Evolutionary conservation across 1,140 invertebrate genomes (phyloP), one percentile per base, ranked within the genome.

Genomic region (Megalonaias nervosa): DNA sequence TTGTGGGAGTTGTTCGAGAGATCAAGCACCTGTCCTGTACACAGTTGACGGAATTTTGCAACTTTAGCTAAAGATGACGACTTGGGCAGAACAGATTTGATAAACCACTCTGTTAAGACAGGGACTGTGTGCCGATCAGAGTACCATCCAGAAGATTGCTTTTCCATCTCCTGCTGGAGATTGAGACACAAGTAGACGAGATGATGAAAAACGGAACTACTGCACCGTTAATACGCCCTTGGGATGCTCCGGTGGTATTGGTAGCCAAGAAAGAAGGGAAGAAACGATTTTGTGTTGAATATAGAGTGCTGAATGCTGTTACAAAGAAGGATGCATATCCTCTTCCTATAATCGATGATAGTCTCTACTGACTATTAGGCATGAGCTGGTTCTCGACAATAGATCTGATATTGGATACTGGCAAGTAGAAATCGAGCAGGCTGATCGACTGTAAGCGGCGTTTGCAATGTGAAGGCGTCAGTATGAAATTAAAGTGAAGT

Each of bases 211-310:
- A n/a, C n/a, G n/a, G n/a, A n/a, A n/a, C n/a, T n/a, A n/a, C n/a
- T n/a, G n/a, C n/a, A n/a, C n/a, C n/a, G n/a, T n/a, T n/a, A n/a
- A n/a, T n/a, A n/a, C n/a, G n/a, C n/a, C n/a, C n/a, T n/a, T n/a
- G n/a, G n/a, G n/a, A n/a, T n/a, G n/a, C 92, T 1, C 91, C 92
- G 1, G 81, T 93, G 21, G 92, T 93, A 1, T 83, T 89, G 4
- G 89, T 92, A 1, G 60, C 85, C 21, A 93, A 93, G 77, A 65
- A 85, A 1, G 85, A 92, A 81, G 90, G 90, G n/a, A 79, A 83
- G 19, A 80, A 91, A 48, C 74, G 92, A 38, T 85, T 93, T 23
- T 92, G 92, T 82, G 89, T 85, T 2, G 92, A 93, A 84, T 93
- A 91, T 85, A 91, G 81, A n/a, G 75, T 67, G 23, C 55, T 85